Conservation (phyloP, 2,797 vertebrate species). For the Sciaenops ocellatus region DNA sequence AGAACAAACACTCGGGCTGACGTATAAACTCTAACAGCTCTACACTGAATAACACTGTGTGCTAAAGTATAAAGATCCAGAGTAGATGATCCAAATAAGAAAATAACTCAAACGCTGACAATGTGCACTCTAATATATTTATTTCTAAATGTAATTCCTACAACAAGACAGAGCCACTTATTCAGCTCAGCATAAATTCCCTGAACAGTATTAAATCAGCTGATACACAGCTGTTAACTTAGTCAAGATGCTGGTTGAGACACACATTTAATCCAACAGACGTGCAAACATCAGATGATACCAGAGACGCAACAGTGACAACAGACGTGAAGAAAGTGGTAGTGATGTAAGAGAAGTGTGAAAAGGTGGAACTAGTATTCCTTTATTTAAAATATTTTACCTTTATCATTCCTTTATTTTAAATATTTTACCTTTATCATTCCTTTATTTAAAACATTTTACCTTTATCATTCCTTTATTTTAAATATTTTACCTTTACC, state of each 20-base stretch:
- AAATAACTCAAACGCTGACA: neutral
- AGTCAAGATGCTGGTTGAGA: neutral
- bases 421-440: too few species aligned
- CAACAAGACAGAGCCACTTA: neutral
- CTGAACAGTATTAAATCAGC: conserved; percentile 23
- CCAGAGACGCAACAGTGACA: conserved; percentile 7
- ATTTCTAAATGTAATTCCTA: conserved; percentile 4
- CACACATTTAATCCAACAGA: conserved; percentile 35
- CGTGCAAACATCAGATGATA: conserved; percentile 36
- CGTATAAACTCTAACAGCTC: neutral
- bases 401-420: too few species aligned
- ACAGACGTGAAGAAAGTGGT: neutral
- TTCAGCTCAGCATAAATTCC: conserved; percentile 12
- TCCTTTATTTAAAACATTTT: too few species aligned
- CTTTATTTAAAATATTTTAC: too few species aligned
- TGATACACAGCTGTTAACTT: conserved; percentile 21
- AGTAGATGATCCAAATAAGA: neutral
- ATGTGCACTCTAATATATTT: neutral
- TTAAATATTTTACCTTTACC: too few species aligned
- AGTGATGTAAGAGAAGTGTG: neutral
- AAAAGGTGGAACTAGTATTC: too few species aligned
- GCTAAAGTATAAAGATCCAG: neutral
- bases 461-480: too few species aligned
- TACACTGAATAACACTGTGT: neutral
- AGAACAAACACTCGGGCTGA: conserved; percentile 38